Conservation (phyloP, 30 jellyfish, hydroid and myxozoan genomes). For the Phacellophora camtschatica region DNA sequence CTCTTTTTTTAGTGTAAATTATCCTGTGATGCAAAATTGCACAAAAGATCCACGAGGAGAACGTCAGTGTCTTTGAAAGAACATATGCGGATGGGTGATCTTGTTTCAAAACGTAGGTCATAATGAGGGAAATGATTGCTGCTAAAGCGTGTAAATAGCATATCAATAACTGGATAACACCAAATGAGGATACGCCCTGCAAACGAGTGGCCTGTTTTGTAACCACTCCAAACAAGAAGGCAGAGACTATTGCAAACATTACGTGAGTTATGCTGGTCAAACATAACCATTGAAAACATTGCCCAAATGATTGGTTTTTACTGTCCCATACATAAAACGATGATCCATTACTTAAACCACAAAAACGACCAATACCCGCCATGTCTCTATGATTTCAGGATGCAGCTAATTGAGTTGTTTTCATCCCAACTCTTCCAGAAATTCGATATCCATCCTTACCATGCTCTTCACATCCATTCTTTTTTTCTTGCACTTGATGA, state of each 20-base stretch:
- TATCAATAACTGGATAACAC: not conserved
- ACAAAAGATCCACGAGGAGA: conserved; percentile 80
- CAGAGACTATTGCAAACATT: conserved; percentile 48
- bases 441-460: too few relatives aligned
- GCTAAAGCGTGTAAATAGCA: conserved; percentile 27
- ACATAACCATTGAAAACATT: conserved; percentile 86
- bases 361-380: conserved; percentile 49
- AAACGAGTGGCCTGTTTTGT: not conserved
- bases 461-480: too few relatives aligned
- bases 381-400: too few relatives aligned
- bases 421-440: too few relatives aligned
- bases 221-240: conserved; percentile 30
- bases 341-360: conserved; percentile 59
- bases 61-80: conserved; percentile 55
- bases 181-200: conserved; percentile 13
- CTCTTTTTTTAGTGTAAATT: not conserved
- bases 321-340: conserved; percentile 57
- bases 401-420: too few relatives aligned
- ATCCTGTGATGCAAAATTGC: conserved; percentile 34
- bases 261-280: conserved; percentile 61
- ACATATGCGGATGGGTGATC: conserved; percentile 85
- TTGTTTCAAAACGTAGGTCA: conserved; percentile 41
- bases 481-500: too few relatives aligned
- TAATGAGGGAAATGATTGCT: conserved; percentile 28
- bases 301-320: conserved; percentile 37